Evolutionary conservation across 2,797 vertebrate genomes (phyloP), one percentile per base, ranked within the genome.

Genomic region (Taenioides sp.): DNA sequence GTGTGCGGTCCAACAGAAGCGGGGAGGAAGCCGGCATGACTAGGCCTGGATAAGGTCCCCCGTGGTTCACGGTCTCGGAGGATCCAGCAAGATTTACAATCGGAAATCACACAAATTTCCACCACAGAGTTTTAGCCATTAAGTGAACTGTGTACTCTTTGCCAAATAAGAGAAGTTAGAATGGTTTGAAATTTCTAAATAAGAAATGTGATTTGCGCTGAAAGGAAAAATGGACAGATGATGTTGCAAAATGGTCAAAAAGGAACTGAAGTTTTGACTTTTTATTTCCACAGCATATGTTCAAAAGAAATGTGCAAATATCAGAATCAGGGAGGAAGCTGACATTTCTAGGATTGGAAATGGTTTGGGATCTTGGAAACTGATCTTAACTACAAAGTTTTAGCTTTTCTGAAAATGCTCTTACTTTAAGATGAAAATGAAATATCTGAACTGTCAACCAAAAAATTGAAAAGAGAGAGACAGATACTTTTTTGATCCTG

Each of bases 21-120:
- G 0, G 92, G 72, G 31, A 93, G 86, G 76, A 95, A 94, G 86
- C 95, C 91, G 0, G 94, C 94, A 93, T 98, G 96, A 97, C 92
- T 95, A 93, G 94, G 78, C 70, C 83, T 84, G 91, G 91, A 93
- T 67, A 82, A 89, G 88, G 88, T 91, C 85, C 90, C 81, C 47
- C 23, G 75, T 57, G 86, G 91, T 82, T 94, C 60, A 7, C 17
- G 60, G n/a, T 62, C 92, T 81, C 78, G 12, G 7, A 78, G 78
- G 66, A 90, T 79, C 67, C 92, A 92, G 59, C 92, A 94, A 0
- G 92, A 96, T 52, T 83, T 92, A 72, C 92, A 87, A 64, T 93
- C 94, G 0, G 95, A 96, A 76, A 88, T 94, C 28, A 95, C 96
- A 16, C 95, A 95, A 84, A 90, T 95, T 87, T 92, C 93, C 66